phyloP scores from a whole-genome alignment of 2,113 vertebrate genomes.

The Saguinus imperator region DNA sequence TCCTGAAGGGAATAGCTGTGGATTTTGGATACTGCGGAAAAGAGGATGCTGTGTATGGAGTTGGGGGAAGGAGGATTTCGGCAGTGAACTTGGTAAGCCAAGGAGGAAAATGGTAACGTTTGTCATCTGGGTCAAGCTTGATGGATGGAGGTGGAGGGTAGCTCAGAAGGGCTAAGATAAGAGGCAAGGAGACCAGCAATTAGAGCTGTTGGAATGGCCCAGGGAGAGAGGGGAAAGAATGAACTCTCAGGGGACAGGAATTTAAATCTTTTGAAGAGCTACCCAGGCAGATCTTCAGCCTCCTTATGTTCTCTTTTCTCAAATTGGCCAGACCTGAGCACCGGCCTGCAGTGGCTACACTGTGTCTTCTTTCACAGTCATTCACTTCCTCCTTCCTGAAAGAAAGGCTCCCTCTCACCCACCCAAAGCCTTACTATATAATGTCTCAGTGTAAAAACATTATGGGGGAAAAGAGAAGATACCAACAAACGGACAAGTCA shows the following conservation, averaged over 20 bases:
- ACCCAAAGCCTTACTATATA: neutral
- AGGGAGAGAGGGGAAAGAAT: neutral
- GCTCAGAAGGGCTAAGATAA: neutral
- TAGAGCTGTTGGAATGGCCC: neutral
- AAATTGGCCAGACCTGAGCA: neutral
- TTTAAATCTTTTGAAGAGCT: neutral
- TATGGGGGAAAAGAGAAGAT: neutral
- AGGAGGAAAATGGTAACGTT: neutral
- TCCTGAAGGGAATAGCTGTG: neutral
- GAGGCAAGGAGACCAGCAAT: neutral
- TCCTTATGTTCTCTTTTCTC: too few species aligned
- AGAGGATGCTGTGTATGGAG: neutral
- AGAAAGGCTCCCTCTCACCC: neutral
- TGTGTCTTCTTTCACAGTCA: neutral
- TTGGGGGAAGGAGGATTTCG: too few species aligned
- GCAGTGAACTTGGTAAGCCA: neutral
- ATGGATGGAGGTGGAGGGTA: neutral
- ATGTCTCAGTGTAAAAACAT: neutral
- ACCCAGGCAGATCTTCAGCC: neutral
- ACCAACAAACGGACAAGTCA: neutral
- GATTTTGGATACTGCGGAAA: too few species aligned
- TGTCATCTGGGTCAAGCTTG: neutral
- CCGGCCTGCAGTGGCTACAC: too few species aligned
- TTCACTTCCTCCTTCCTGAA: too few species aligned
- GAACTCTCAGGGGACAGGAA: neutral